These are phyloP conservation scores for Benitochromis conjunctus DNA, from an alignment of 2,113 vertebrate species.

Conservation along the genomic window DNA sequence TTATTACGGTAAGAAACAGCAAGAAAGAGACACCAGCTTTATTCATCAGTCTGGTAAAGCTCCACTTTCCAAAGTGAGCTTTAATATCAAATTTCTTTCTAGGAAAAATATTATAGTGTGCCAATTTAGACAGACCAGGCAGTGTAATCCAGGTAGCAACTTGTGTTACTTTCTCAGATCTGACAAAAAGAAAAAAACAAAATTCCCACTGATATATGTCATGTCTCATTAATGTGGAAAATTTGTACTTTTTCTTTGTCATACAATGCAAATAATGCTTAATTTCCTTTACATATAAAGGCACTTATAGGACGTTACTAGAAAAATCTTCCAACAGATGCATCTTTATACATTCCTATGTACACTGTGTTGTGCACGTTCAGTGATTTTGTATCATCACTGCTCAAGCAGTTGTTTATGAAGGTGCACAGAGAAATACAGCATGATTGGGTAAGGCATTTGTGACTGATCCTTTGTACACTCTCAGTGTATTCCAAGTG, in stretches of 20 bases:
- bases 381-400: not conserved
- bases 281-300: not conserved
- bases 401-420: not conserved
- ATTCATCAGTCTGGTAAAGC: not conserved
- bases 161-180: not conserved
- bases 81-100: not conserved
- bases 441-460: not conserved
- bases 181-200: fast-evolving
- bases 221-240: not conserved
- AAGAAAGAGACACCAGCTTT: not conserved
- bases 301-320: not conserved
- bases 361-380: not conserved
- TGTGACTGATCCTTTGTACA: not conserved
- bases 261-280: not conserved
- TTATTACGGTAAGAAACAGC: not conserved
- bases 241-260: not conserved
- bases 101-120: not conserved
- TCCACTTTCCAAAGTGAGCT: not conserved
- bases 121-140: not conserved
- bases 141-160: not conserved
- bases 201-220: not conserved
- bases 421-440: not conserved
- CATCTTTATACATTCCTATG: not conserved
- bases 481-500: not conserved
- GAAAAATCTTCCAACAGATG: not conserved